Evolutionary conservation across 1,140 invertebrate genomes (phyloP).

Genomic region (Aleiodes sp.): DNA sequence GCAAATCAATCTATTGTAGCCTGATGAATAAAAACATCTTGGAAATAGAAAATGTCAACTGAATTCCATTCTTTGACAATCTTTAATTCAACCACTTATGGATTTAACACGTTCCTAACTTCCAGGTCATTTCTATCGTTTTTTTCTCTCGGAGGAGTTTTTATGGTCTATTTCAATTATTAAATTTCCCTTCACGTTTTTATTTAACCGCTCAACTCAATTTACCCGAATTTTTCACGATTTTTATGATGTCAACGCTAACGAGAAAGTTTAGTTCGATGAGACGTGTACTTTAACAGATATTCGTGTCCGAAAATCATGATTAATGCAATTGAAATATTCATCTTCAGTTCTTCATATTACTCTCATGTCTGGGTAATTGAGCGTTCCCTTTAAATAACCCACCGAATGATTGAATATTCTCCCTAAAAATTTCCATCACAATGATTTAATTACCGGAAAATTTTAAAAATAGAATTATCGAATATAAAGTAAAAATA

Average conservation of each 20-base stretch:
- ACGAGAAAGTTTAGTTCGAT: too few species aligned
- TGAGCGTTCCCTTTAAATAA: too few species aligned
- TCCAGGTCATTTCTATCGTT: neutral
- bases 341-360: too few species aligned
- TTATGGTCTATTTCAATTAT: constrained; percentile 3
- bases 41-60: neutral
- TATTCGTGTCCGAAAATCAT: neutral
- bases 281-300: neutral
- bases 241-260: too few species aligned
- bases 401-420: too few species aligned
- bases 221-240: too few species aligned
- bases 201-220: neutral
- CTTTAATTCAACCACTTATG: constrained; percentile 6
- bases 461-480: neutral
- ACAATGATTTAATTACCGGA: neutral
- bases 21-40: constrained; percentile 23
- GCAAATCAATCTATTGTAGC: neutral
- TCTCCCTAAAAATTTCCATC: neutral
- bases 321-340: neutral
- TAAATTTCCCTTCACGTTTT: neutral
- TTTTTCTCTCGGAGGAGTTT: neutral
- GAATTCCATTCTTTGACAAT: constrained; percentile 14
- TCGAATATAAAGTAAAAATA: neutral
- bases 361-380: too few species aligned
- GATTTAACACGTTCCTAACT: neutral